Base-by-base conservation (phyloP, 1,140 invertebrate species). In the Drosophila malerkotliana region DNA sequence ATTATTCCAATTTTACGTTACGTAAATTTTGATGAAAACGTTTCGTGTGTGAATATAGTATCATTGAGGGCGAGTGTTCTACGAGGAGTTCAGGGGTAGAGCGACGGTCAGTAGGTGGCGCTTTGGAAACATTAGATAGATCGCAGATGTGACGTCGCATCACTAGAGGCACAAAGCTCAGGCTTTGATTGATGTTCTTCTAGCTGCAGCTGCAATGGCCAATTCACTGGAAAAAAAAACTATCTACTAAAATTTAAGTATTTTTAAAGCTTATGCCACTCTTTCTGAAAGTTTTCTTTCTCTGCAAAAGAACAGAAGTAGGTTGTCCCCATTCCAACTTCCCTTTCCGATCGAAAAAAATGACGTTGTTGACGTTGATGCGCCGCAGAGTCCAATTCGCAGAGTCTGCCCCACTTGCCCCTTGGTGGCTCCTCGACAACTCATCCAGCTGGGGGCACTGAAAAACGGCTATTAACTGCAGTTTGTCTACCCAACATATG, bases 331-430 rank as follows among this genome's bases (percentile, higher is more conserved):
- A 64, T 30, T n/a, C 24, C 52, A 54, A 48, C 24, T 24, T 55
- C 77, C 75, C 56, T 59, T 55, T 52, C 26, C 44, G 30, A 71
- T 64, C 60, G 59, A 44, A 15, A 73, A 81, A 76, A 66, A 68
- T 81, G 82, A 75, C 78, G 82, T 53, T 71, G 59, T 79, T 82
- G 82, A 88, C 78, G 81, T 87, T 87, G 81, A 85, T 85, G 81
- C 61, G 82, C 73, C 77, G 51, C 81, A 85, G 81, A 66, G 62
- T 39, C 64, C 64, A 21, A 41, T 26, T 28, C 56, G 30, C 8
- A 18, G 12, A 21, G 24, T 45, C 55, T 41, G 34, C 52, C 60
- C 55, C 24, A 18, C 45, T 10, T 15, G 21, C 52, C 37, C 45
- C 18, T 47, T 7, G 26, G 26, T 28, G 26, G 26, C 26, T 7